A percentile compares a stretch with the other conserved stretches of the same genome.
Conservation (phyloP, 2,113 vertebrate species). For the Tragelaphus scriptus region DNA sequence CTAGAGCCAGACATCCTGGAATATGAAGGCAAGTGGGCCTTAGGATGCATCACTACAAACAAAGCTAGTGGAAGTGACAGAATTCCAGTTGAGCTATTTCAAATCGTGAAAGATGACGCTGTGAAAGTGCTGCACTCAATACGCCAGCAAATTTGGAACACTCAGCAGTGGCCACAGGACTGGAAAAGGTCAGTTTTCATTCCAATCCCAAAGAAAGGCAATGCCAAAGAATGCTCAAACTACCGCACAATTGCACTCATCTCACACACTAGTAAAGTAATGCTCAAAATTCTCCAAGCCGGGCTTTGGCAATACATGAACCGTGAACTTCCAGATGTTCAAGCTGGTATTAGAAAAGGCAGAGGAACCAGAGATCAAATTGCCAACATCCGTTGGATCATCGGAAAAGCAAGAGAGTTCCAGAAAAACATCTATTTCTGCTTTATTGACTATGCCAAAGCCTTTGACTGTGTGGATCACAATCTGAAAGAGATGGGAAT, state of each 20-base stretch:
- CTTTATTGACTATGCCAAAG: background rate
- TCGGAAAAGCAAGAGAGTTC: no score
- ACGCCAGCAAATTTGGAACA: background rate
- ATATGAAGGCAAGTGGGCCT: background rate
- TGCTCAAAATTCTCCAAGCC: background rate
- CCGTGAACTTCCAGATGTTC: background rate
- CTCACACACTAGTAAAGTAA: background rate
- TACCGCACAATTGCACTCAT: background rate
- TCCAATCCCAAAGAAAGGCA: background rate
- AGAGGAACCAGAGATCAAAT: background rate
- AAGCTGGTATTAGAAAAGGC: background rate
- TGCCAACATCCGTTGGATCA: no score
- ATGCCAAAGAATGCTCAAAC: background rate
- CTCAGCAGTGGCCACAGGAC: background rate
- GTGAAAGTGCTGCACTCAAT: background rate
- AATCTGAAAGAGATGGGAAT: no score
- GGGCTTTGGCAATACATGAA: background rate
- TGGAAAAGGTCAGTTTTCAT: background rate
- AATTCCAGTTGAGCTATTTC: background rate
- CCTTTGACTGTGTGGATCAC: background rate
- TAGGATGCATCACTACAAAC: background rate
- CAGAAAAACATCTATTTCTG: no score
- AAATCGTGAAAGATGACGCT: background rate
- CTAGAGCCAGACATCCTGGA: background rate
- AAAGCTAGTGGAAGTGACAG: background rate